Base-by-base conservation (phyloP, 2,797 vertebrate species). In the Enteromius unitaeniatus region DNA sequence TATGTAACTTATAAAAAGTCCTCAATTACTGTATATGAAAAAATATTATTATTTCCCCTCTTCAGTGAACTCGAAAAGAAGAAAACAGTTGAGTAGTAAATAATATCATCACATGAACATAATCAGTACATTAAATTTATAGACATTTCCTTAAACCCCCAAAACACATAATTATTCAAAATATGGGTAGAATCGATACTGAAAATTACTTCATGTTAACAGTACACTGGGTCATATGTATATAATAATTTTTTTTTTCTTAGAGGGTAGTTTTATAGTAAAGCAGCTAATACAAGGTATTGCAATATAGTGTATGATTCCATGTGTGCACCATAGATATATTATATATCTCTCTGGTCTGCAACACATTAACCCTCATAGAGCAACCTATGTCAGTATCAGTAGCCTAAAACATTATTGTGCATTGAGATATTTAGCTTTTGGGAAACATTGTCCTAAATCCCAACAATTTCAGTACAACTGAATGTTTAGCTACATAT, bases 381-480 rank as follows among this genome's bases (percentile, higher is more conserved):
- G 28, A 28, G 47, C 6, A 79, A 45, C 77, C 14, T 72, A 47
- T 58, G 10, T 67, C 80, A 40, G n/a, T 75, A 49, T 79, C 62
- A 65, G 31, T 40, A 11, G 6, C 34, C 78, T 74, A 53, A 80
- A 79, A 76, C 62, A 68, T 37, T 42, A 28, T 65, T n/a, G 14
- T 8, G 6, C 19, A 60, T 49, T 31, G 40, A 6, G 34, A 83
- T 81, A 47, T 51, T 19, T 51, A 28, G 47, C 76, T 73, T 26
- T 83, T 78, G 62, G 26, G 58, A 49, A 78, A 81, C 9, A 23
- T 67, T 67, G 3, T 17, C 28, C 45, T 5, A 21, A 81, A 88
- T 83, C 81, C 78, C 31, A 58, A 65, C 53, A 31, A 81, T 77
- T 78, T 74, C 58, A 31, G 42, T 28, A 21, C 8, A 70, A 31